Evolutionary conservation across 2,797 vertebrate genomes (phyloP).

Genomic region (Diplodus puntazzo): DNA sequence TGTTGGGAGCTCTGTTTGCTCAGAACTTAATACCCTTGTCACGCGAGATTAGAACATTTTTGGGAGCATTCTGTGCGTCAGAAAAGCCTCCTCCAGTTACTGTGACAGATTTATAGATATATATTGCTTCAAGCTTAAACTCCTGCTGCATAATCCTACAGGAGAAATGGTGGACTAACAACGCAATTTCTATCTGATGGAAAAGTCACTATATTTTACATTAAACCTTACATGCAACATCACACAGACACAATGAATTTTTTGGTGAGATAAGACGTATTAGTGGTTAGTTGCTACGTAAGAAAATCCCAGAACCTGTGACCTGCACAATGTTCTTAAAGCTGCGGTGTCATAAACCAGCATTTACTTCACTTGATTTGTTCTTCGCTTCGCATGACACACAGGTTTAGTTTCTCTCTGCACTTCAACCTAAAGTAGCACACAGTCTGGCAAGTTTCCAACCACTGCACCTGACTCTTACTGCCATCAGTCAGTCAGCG

Average conservation of each 20-base stretch:
- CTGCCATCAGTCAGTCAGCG: constrained; percentile 19
- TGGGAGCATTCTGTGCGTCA: not conserved
- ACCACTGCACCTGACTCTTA: not conserved
- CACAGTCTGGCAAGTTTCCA: constrained; percentile 34
- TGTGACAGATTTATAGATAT: not conserved
- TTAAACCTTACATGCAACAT: not conserved
- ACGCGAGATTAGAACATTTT: not conserved
- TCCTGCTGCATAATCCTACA: not conserved
- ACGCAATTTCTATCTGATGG: not conserved
- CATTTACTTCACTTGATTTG: not conserved
- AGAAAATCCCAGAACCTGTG: not conserved
- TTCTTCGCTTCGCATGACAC: not conserved
- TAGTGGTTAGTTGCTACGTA: not conserved
- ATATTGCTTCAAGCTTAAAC: not conserved
- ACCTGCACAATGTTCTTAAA: not conserved
- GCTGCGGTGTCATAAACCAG: not conserved
- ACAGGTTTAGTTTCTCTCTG: not conserved
- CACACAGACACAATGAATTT: not conserved
- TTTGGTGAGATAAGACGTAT: not conserved
- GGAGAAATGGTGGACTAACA: not conserved
- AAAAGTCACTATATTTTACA: not conserved
- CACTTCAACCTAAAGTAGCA: not conserved
- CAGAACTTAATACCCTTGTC: not conserved
- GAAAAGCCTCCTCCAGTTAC: not conserved
- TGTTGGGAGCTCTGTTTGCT: not conserved